These are phyloP conservation scores for Trissolcus brochymenae DNA, from an alignment of 2,888 invertebrate genomes.

Conservation along the genomic window DNA sequence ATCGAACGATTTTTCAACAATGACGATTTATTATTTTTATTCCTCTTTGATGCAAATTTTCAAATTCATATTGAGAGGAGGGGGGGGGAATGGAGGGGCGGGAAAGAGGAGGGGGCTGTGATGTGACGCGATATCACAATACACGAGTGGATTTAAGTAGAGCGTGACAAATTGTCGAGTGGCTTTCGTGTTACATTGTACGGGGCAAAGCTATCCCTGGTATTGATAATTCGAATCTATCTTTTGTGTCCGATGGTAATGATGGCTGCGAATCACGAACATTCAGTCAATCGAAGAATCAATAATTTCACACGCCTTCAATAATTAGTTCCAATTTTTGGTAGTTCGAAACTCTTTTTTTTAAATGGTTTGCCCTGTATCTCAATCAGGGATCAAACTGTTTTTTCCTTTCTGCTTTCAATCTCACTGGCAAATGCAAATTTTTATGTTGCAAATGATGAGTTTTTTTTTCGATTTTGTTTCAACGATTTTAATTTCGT, in stretches of 20 bases:
- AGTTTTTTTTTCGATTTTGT: neutral
- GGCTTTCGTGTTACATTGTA: conserved; percentile 21
- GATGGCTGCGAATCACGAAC: conserved; percentile 14
- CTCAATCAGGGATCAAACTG: neutral
- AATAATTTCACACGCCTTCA: conserved; percentile 27
- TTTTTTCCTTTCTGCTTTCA: too few species aligned
- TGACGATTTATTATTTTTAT: conserved; percentile 9
- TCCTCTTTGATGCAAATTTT: conserved; percentile 1
- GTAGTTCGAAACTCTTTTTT: neutral
- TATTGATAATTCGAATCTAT: conserved; percentile 38
- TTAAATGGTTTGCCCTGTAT: neutral
- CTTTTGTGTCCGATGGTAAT: conserved; percentile 38
- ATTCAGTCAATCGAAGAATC: conserved; percentile 29
- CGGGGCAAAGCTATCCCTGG: conserved; percentile 24
- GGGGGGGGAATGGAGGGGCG: too few species aligned
- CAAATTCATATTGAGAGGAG: neutral
- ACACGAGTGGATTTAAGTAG: conserved; percentile 47
- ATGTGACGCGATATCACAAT: conserved; percentile 53
- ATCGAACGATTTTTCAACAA: conserved; percentile 1
- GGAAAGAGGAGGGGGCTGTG: conserved; percentile 13
- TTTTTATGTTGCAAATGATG: neutral
- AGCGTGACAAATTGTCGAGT: conserved; percentile 45
- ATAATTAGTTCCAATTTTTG: conserved; percentile 24
- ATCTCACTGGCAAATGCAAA: neutral
- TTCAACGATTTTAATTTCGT: too few species aligned